Evolutionary conservation across 2,888 invertebrate species (phyloP), one percentile per base, ranked within the genome.

Genomic region (Oscheius onirici): DNA sequence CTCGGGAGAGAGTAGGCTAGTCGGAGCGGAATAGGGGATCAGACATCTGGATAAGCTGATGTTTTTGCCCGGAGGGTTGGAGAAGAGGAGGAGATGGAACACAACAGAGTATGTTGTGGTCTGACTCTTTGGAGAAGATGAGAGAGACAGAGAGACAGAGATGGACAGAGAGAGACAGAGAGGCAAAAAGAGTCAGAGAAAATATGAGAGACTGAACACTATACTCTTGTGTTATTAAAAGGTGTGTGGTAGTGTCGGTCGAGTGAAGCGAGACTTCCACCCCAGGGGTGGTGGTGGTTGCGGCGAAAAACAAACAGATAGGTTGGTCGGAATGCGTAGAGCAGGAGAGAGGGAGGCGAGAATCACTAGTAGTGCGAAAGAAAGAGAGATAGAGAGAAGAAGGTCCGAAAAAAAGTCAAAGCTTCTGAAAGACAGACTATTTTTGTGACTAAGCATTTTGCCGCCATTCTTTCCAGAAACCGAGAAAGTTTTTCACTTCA

Each of bases 221-320:
- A n/a, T 17, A 17, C 46, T 46, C 20, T 46, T 20, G n/a, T 6
- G 5, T 34, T 6, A 6, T 13, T 5, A 46, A 20, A 46, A 46
- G 20, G 20, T 46, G 20, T 46, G 46, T 5, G 11, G 46, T 15
- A 20, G 20, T 5, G n/a, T 46, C 20, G 3, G 46, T 15, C n/a
- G 20, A 46, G 46, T 13, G n/a, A 46, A 34, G 34, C 34, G 34
- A 34, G 34, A 34, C 34, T 34, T 34, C 34, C 34, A 55, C 55
- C 26, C 26, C 26, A 8, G 55, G 6, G 20, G 13, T n/a, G 20
- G 55, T 28, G 28, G 55, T 28, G 55, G 55, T 55, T 55, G 55
- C 55, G 55, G 55, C 22, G 55, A 55, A 55, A 55, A 55, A 55
- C 55, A 55, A 55, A 55, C 55, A 55, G 55, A 55, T 55, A 55